These are phyloP conservation scores for Enteromius unitaeniatus DNA, from an alignment of 2,797 vertebrate species.

Conservation along the genomic window DNA sequence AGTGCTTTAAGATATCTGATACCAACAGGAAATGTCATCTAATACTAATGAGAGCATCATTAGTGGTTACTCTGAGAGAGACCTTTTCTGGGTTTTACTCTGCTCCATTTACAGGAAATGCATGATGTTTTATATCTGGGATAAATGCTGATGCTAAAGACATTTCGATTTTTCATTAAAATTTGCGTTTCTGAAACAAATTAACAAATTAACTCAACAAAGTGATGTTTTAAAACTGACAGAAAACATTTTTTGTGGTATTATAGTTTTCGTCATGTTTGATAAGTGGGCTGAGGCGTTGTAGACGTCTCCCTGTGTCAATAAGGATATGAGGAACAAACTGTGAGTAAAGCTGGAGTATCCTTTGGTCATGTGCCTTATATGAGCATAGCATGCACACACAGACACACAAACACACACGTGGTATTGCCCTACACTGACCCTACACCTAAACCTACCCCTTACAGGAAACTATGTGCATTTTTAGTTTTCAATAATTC, in stretches of 20 bases:
- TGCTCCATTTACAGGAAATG: conserved; percentile 25
- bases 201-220: neutral
- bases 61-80: conserved; percentile 23
- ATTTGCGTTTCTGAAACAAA: neutral
- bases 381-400: neutral
- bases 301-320: conserved; percentile 51
- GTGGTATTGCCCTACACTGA: too few relatives aligned
- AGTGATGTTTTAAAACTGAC: conserved; percentile 18
- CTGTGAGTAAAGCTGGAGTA: conserved; percentile 39
- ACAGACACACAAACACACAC: too few relatives aligned
- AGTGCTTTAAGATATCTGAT: conserved; percentile 8
- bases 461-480: too few relatives aligned
- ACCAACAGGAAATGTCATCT: conserved; percentile 24
- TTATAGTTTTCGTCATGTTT: conserved; percentile 43
- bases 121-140: neutral
- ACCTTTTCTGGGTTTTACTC: neutral
- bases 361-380: conserved; percentile 41
- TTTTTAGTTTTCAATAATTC: too few relatives aligned
- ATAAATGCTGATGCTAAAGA: neutral
- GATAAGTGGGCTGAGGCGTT: conserved; percentile 50
- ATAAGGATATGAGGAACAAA: conserved; percentile 50
- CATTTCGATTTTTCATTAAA: neutral
- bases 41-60: conserved; percentile 30
- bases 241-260: neutral
- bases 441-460: too few relatives aligned